Evolutionary conservation across 1,140 invertebrate genomes (phyloP).

Genomic region (Galendromus occidentalis): DNA sequence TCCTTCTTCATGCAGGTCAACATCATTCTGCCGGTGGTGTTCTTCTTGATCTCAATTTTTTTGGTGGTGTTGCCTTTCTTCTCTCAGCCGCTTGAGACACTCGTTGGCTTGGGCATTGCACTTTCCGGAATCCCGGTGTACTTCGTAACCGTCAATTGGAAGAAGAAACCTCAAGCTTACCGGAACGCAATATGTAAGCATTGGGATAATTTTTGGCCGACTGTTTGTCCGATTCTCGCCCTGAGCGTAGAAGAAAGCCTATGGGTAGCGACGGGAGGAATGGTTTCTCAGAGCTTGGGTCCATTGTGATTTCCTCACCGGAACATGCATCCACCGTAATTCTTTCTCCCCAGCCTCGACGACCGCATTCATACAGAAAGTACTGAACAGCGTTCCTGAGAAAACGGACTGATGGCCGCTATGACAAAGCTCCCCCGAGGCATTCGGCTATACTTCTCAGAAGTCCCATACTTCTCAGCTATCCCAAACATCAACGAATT

Average conservation of each 20-base stretch:
- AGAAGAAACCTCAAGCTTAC: constrained; percentile 47
- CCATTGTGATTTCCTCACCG: too few relatives aligned
- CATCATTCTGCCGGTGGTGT: constrained; percentile 51
- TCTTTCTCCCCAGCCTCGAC: not conserved
- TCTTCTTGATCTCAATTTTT: constrained; percentile 56
- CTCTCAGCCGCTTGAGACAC: constrained; percentile 52
- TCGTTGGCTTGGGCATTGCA: constrained; percentile 66
- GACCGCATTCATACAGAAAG: not conserved
- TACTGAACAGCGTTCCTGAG: not conserved
- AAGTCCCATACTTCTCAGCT: too few relatives aligned
- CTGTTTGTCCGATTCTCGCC: too few relatives aligned
- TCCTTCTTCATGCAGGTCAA: constrained; percentile 29
- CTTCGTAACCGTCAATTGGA: constrained; percentile 50
- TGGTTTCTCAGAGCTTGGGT: too few relatives aligned
- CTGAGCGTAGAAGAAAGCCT: too few relatives aligned
- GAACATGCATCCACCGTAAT: too few relatives aligned
- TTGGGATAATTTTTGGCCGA: too few relatives aligned
- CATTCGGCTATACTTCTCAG: too few relatives aligned
- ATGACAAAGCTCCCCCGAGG: too few relatives aligned
- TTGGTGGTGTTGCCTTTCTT: constrained; percentile 58
- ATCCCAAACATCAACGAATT: too few relatives aligned
- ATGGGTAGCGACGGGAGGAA: too few relatives aligned
- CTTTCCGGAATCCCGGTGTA: constrained; percentile 73
- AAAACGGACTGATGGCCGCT: not conserved
- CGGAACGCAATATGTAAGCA: constrained; percentile 43